Evolutionary conservation across 1,140 invertebrate genomes (phyloP).

Genomic region (Drosophila rufa): DNA sequence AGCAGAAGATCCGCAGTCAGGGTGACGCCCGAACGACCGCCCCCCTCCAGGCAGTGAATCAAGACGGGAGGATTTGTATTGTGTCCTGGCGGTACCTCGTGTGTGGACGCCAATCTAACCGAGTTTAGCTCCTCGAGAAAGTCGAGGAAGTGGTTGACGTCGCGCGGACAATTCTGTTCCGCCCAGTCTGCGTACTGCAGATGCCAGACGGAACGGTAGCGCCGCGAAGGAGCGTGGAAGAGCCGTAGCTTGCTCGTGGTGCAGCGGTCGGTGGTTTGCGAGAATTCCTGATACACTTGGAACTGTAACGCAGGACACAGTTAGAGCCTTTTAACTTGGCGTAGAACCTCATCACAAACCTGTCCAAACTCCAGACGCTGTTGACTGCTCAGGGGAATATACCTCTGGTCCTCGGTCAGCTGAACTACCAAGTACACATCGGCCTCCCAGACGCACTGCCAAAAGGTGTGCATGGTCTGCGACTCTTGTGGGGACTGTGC

Average conservation of each 20-base stretch:
- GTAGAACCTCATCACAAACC: conserved; percentile 66
- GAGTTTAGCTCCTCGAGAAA: conserved; percentile 95
- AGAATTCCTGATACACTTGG: conserved; percentile 89
- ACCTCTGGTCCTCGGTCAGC: conserved; percentile 88
- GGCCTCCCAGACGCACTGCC: conserved; percentile 95
- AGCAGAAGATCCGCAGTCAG: conserved; percentile 92
- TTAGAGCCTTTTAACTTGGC: too few relatives aligned
- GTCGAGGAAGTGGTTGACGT: conserved; percentile 89
- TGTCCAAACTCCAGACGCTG: conserved; percentile 86
- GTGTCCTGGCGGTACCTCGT: conserved; percentile 88
- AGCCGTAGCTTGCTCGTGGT: conserved; percentile 87
- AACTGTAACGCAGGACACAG: conserved; percentile 86
- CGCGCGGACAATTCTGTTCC: conserved; percentile 89
- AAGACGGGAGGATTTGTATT: conserved; percentile 90
- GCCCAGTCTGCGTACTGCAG: conserved; percentile 93
- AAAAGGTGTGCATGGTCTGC: conserved; percentile 87
- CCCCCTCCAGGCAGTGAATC: conserved; percentile 90
- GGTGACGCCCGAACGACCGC: conserved; percentile 91
- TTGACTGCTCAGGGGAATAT: conserved; percentile 87
- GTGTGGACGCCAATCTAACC: conserved; percentile 90
- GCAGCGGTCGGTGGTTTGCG: conserved; percentile 87
- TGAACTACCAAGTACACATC: conserved; percentile 92
- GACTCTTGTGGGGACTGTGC: conserved; percentile 89
- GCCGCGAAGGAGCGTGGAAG: conserved; percentile 86
- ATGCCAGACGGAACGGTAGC: conserved; percentile 91